Evolutionary conservation across 2,888 invertebrate species (phyloP), one percentile per base, ranked within the genome.

Genomic region (Gandaritis pyraliata): DNA sequence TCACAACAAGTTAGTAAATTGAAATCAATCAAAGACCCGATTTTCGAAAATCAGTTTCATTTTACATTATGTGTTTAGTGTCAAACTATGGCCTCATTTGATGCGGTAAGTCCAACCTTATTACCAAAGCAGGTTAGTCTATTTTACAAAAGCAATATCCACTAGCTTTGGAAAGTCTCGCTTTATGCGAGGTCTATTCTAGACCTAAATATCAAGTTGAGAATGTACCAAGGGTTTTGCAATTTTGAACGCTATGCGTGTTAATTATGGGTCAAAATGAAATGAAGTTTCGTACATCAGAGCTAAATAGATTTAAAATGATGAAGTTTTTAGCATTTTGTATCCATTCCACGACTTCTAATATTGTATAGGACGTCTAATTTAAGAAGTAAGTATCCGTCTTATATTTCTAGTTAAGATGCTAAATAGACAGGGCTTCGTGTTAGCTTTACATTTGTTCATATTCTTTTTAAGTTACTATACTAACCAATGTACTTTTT

Each of bases 331-430:
- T 90, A 90, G 90, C 83, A 82, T 90, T 90, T 90, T 91, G 81
- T 90, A 91, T 87, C 83, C 90, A 91, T 91, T 91, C 90, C 88
- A 88, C 80, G 71, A 75, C 80, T 79, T 83, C 71, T 86, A 84
- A 74, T 75, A 85, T 82, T 87, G 84, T 90, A 87, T 90, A 90
- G 82, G 81, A 88, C 88, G 85, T 88, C 80, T 87, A 77, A 68
- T 55, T 61, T 88, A 88, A 87, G 86, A 72, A 82, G 80, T 89
- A 72, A 82, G 80, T 89, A 88, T 90, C 90, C 90, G 90, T 90
- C 90, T 89, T 88, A 77, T 87, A 83, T 77, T n/a, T 75, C 65
- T 88, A 88, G 86, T 75, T 88, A 88, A 87, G 87, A 81, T 80
- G 77, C 79, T 79, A 62, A 43, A 45, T 62, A 58, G 47, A 51